These are phyloP conservation scores for Heliornis fulica DNA, from an alignment of 2,113 vertebrate species.

Conservation along the genomic window DNA sequence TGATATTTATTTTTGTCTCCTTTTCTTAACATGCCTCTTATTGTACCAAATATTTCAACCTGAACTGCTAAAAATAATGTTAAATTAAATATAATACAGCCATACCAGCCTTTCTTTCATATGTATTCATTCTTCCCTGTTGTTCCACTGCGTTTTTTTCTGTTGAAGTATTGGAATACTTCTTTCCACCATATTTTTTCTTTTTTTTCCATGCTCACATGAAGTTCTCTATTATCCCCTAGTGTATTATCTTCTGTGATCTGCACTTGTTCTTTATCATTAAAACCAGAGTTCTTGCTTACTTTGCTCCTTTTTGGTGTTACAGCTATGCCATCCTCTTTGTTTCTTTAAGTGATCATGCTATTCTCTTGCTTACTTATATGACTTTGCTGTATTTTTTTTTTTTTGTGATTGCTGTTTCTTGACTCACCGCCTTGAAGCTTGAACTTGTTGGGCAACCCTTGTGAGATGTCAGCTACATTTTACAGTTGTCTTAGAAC, in stretches of 20 bases:
- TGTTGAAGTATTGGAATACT: neutral
- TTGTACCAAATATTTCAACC: neutral
- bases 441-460: neutral
- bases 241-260: neutral
- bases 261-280: neutral
- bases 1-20: accelerated
- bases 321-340: neutral
- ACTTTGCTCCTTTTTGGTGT: neutral
- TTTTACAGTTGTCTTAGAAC: neutral
- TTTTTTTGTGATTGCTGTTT: neutral
- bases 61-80: neutral
- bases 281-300: neutral
- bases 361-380: neutral
- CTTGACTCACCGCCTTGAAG: neutral
- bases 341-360: neutral
- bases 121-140: neutral
- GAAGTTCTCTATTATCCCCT: neutral
- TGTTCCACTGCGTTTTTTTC: neutral
- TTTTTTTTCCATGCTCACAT: neutral
- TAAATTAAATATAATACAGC: neutral
- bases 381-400: neutral
- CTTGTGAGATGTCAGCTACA: neutral
- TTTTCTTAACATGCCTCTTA: neutral
- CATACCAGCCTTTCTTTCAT: neutral
- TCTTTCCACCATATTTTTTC: neutral